Conservation (phyloP, 1,140 invertebrate species). For the Papilio glaucus region DNA sequence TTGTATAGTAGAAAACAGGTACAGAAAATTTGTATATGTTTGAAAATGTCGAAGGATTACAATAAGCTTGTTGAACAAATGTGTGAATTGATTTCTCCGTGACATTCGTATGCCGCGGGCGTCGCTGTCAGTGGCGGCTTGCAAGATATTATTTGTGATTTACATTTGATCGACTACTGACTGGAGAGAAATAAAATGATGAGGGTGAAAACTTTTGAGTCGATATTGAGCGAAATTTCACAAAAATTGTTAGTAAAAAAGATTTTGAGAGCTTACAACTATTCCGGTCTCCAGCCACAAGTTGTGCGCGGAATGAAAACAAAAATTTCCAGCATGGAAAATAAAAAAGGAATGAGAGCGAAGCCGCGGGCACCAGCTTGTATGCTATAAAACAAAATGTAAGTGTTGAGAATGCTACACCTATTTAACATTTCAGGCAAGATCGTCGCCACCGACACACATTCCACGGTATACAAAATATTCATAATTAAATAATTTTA, state of each 20-base stretch:
- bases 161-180: background rate
- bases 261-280: background rate
- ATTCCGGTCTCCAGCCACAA: no score
- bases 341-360: no score
- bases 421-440: background rate
- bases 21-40: no score
- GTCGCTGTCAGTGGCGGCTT: background rate
- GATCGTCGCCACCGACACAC: background rate
- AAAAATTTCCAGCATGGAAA: no score
- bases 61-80: background rate
- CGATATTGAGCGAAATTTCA: background rate
- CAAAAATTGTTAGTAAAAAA: background rate
- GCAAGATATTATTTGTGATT: constrained; percentile 18
- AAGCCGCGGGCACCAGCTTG: no score
- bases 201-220: background rate
- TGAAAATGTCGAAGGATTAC: no score
- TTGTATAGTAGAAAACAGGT: no score
- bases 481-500: no score
- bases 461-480: background rate
- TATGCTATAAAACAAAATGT: background rate
- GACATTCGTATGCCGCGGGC: background rate
- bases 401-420: background rate
- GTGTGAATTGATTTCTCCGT: background rate
- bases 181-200: constrained; percentile 5
- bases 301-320: no score